These are phyloP conservation scores for Linurgus olivaceus DNA, from an alignment of 2,797 vertebrate genomes.

Conservation along the genomic window DNA sequence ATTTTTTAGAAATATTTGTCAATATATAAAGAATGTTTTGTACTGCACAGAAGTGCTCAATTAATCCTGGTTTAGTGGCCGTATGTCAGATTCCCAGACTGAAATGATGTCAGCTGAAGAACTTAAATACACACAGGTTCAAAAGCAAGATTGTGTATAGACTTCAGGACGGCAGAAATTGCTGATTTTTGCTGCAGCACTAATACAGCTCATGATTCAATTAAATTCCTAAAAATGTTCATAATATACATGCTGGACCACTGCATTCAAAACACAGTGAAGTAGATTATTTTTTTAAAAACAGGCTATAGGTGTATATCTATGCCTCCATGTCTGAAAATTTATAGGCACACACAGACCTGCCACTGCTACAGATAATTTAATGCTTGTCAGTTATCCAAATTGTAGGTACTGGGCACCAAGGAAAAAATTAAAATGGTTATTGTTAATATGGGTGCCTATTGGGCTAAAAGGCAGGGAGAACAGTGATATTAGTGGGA, in stretches of 20 bases:
- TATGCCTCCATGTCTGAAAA: not conserved
- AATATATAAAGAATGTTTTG: conserved; percentile 86
- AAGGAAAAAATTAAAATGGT: conserved; percentile 24
- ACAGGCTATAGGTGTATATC: not conserved
- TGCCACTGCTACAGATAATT: not conserved
- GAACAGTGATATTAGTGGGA: not conserved
- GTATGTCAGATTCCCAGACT: conserved; percentile 81
- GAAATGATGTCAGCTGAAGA: conserved; percentile 76
- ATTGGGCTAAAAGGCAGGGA: not conserved
- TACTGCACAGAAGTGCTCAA: conserved; percentile 83
- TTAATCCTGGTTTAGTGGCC: conserved; percentile 80
- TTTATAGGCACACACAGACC: not conserved
- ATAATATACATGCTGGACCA: not conserved
- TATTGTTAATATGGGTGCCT: not conserved
- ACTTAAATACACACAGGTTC: conserved; percentile 73
- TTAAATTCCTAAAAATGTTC: not conserved
- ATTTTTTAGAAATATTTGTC: conserved; percentile 86
- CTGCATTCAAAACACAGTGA: not conserved
- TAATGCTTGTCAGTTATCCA: not conserved
- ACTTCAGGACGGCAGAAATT: conserved; percentile 57
- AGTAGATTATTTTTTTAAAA: not conserved
- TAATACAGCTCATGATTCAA: not conserved
- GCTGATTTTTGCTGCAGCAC: not conserved
- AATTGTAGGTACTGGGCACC: not conserved
- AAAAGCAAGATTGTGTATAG: conserved; percentile 58